These are phyloP conservation scores for Geotrupes spiniger DNA, from an alignment of 2,888 invertebrate genomes.

Conservation along the genomic window DNA sequence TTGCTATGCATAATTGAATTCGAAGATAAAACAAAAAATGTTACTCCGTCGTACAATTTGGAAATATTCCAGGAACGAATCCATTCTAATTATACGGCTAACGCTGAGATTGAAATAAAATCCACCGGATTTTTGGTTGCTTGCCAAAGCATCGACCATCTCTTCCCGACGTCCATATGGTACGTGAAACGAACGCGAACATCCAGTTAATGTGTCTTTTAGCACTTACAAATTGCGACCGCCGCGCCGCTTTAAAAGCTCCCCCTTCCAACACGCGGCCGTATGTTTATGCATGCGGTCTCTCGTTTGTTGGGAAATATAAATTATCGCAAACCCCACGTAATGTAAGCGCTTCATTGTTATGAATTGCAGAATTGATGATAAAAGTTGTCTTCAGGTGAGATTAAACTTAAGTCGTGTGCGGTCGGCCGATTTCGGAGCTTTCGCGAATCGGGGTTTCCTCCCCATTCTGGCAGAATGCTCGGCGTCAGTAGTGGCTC, in stretches of 20 bases:
- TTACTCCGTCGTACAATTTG: conserved; percentile 21
- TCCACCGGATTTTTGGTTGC: conserved; percentile 27
- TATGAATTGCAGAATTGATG: conserved; percentile 40
- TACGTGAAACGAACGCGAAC: no score
- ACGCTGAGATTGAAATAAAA: conserved; percentile 26
- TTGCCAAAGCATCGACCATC: conserved; percentile 24
- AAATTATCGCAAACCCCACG: not conserved
- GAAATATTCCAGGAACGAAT: conserved; percentile 32
- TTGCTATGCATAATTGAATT: no score
- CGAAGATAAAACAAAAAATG: no score
- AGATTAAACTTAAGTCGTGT: conserved; percentile 30
- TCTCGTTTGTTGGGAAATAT: not conserved
- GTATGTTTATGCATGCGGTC: no score
- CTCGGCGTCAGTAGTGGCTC: conserved; percentile 48
- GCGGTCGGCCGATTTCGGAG: conserved; percentile 24
- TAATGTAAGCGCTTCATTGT: conserved; percentile 16
- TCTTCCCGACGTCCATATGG: not conserved
- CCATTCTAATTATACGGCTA: conserved; percentile 36
- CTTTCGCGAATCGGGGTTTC: conserved; percentile 39
- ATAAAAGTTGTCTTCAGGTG: conserved; percentile 45
- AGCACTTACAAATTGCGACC: not conserved
- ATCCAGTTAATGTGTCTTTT: no score
- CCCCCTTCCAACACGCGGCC: no score
- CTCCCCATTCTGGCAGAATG: conserved; percentile 44
- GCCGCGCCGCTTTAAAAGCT: not conserved